phyloP scores from a whole-genome alignment of 2,797 vertebrate species.

The Notolabrus celidotus region DNA sequence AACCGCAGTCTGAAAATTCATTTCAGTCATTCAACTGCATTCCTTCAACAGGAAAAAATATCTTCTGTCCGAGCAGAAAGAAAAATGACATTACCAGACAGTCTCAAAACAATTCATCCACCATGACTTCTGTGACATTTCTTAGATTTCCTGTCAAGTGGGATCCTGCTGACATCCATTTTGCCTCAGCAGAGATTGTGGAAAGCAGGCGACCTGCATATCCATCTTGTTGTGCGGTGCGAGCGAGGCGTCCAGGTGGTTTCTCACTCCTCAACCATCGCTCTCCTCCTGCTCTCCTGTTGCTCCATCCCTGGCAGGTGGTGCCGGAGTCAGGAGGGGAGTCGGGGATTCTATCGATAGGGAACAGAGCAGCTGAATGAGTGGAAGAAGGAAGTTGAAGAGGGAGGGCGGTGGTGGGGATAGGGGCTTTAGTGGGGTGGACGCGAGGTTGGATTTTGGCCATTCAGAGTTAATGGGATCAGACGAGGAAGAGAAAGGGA shows the following conservation, averaged over 20 bases:
- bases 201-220: conserved; percentile 64
- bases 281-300: conserved; percentile 58
- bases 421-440: conserved; percentile 44
- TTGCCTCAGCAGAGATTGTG: conserved; percentile 62
- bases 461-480: conserved; percentile 83
- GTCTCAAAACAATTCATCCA: conserved; percentile 73
- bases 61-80: conserved; percentile 18
- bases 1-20: conserved; percentile 15
- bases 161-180: conserved; percentile 71
- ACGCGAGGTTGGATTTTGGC: conserved; percentile 63
- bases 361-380: conserved; percentile 36
- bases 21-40: conserved; percentile 39
- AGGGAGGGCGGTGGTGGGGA: conserved; percentile 5
- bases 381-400: conserved; percentile 25
- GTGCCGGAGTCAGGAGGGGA: conserved; percentile 48
- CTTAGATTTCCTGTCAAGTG: conserved; percentile 76
- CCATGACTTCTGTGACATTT: conserved; percentile 73
- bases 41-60: conserved; percentile 28
- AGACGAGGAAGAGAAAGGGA: conserved; percentile 76
- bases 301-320: conserved; percentile 68
- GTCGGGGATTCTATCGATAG: conserved; percentile 48
- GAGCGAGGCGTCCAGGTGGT: conserved; percentile 74
- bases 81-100: conserved; percentile 50
- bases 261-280: conserved; percentile 65
- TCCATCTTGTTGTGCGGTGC: conserved; percentile 70